Percentiles rank a stretch among this genome's conserved stretches.
Evolutionary conservation across 1,140 invertebrate species (phyloP).

Genomic region (Eriocheir sinensis): DNA sequence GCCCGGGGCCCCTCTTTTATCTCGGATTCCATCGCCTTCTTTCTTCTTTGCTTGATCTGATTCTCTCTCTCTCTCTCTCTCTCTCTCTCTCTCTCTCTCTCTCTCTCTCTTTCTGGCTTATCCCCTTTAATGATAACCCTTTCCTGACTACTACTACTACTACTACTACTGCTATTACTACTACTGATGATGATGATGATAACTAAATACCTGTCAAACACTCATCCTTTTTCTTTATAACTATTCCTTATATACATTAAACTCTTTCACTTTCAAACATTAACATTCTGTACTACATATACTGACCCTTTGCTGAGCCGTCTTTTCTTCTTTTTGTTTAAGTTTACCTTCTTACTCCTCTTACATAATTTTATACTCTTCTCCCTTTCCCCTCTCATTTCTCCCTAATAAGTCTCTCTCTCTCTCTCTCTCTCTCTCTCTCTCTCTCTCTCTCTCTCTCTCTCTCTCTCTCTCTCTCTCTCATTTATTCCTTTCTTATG

Average conservation of each 20-base stretch:
- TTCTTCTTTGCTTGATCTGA: neutral
- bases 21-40: too few relatives aligned
- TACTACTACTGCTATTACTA: neutral
- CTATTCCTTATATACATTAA: too few relatives aligned
- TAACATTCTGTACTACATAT: neutral
- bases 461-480: neutral
- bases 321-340: neutral
- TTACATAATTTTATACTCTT: too few relatives aligned
- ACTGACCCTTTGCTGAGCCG: neutral
- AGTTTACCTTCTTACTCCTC: too few relatives aligned
- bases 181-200: neutral
- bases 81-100: constrained; percentile 39
- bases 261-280: too few relatives aligned
- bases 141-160: neutral
- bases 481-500: neutral
- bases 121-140: neutral
- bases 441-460: neutral
- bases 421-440: neutral
- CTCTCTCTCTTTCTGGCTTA: neutral
- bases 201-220: neutral
- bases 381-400: too few relatives aligned
- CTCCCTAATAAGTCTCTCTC: too few relatives aligned
- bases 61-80: constrained; percentile 58
- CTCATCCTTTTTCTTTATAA: neutral
- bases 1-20: neutral